Evolutionary conservation across 23 tunicate species (phyloP).

Genomic region (Halocynthia roretzi): DNA sequence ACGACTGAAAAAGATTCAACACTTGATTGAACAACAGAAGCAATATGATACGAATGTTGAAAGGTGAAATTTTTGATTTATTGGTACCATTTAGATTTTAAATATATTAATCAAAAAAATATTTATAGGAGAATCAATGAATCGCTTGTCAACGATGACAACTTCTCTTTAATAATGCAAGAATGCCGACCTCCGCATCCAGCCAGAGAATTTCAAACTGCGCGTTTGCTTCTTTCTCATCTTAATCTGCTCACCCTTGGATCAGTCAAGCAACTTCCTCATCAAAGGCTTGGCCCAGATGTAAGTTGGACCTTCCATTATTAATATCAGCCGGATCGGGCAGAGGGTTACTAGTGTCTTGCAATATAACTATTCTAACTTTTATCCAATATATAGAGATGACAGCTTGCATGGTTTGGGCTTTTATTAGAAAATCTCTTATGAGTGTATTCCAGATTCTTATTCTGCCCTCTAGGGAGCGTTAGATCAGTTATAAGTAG

Average conservation of each 20-base stretch:
- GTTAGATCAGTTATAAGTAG: too few relatives aligned
- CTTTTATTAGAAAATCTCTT: not conserved
- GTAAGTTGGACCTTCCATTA: conserved; percentile 20
- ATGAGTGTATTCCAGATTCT: not conserved
- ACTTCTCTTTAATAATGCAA: conserved; percentile 32
- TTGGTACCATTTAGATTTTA: too few relatives aligned
- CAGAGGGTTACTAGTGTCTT: not conserved
- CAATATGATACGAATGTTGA: conserved; percentile 53
- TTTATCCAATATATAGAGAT: not conserved
- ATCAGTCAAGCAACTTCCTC: conserved; percentile 48
- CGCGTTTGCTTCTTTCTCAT: conserved; percentile 84
- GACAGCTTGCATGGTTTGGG: not conserved
- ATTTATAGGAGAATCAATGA: conserved; percentile 1
- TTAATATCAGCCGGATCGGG: not conserved
- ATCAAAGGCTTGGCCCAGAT: conserved; percentile 65
- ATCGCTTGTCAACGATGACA: conserved; percentile 9
- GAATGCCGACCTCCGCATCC: conserved; percentile 59
- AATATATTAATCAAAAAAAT: too few relatives aligned
- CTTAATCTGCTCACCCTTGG: conserved; percentile 71
- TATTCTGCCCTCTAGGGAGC: too few relatives aligned
- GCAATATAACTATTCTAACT: not conserved
- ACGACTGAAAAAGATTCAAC: conserved; percentile 36
- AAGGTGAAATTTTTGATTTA: conserved; percentile 25
- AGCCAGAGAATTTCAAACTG: conserved; percentile 61
- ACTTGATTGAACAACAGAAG: conserved; percentile 60